Evolutionary conservation across 2,888 invertebrate genomes (phyloP).

Genomic region (Brachypterus glaber): DNA sequence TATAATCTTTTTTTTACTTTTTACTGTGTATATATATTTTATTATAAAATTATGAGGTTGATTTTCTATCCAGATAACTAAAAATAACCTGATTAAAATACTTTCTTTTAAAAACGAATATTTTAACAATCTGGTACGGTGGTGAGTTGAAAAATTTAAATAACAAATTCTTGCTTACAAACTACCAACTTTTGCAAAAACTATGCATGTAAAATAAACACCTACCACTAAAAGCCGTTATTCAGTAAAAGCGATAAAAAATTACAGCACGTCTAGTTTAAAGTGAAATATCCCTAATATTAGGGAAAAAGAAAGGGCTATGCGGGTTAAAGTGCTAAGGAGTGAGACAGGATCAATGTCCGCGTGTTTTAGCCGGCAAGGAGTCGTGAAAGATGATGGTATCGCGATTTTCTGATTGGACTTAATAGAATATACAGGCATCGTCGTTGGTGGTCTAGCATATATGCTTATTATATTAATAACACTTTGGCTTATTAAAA

Average conservation of each 20-base stretch:
- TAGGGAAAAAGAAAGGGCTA: background rate
- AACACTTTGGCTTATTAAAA: conserved; percentile 40
- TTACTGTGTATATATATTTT: too few relatives aligned
- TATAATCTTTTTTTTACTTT: too few relatives aligned
- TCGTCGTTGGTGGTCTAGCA: conserved; percentile 38
- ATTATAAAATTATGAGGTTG: too few relatives aligned
- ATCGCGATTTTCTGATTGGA: conserved; percentile 35
- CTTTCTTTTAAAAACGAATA: too few relatives aligned
- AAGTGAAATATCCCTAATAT: conserved; percentile 21
- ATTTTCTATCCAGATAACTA: too few relatives aligned
- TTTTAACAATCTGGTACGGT: too few relatives aligned
- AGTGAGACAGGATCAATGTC: background rate
- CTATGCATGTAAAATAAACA: conserved; percentile 3
- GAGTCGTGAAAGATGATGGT: conserved; percentile 29
- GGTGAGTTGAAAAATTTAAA: too few relatives aligned
- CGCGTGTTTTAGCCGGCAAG: conserved; percentile 4
- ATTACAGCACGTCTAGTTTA: conserved; percentile 7
- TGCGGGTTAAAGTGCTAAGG: background rate
- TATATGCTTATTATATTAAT: conserved; percentile 39
- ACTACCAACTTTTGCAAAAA: too few relatives aligned
- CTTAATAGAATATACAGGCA: conserved; percentile 31
- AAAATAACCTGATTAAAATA: too few relatives aligned
- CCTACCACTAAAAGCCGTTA: background rate
- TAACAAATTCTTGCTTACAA: too few relatives aligned
- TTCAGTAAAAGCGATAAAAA: conserved; percentile 2